Base-by-base conservation (phyloP, 2,888 invertebrate genomes). In the Ichneumoninae sp. region DNA sequence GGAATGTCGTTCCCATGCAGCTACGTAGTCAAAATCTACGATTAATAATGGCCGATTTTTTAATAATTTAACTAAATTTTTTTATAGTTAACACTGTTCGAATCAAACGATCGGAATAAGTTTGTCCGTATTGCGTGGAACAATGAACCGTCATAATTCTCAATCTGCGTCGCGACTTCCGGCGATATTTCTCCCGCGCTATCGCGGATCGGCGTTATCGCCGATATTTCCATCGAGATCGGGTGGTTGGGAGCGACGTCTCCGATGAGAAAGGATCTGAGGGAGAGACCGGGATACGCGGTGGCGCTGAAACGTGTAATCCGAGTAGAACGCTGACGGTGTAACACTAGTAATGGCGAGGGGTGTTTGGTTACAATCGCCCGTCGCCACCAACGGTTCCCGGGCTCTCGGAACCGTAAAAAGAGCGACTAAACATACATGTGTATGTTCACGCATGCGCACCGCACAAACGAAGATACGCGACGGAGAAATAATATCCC, bases 241-340 rank as follows among this genome's bases (percentile, higher is more conserved):
- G 19, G 75, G 19, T 65, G 66, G 22, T 54, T 33, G 52, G 8
- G 22, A 44, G 33, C 26, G 16, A 74, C 60, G 40, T 36, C 40
- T 44, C 50, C 62, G 76, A 57, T 60, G 60, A 22, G 75, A 75
- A 66, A 81, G 44, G 66, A 13, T 26, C n/a, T 16, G 74, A 54
- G 71, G 36, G 19, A 57, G 54, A 44, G 52, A 50, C 6, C 30
- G 70, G 33, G 52, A 78, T 77, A 84, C 57, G 82, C 82, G 74
- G 82, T 84, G 78, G 82, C 80, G 84, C 78, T 84, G 86, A 86
- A 86, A 84, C 75, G 80, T 75, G 84, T 83, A 86, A 86, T 71
- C 50, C 72, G 84, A 86, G 84, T 54, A 84, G 65, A 84, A 68
- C 68, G 80, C 82, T 82, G 79, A 85, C 82, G 80, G 78, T 84